These are phyloP conservation scores for Mormyrus proboscirostris DNA, from an alignment of 2,797 vertebrate genomes.

Conservation along the genomic window DNA sequence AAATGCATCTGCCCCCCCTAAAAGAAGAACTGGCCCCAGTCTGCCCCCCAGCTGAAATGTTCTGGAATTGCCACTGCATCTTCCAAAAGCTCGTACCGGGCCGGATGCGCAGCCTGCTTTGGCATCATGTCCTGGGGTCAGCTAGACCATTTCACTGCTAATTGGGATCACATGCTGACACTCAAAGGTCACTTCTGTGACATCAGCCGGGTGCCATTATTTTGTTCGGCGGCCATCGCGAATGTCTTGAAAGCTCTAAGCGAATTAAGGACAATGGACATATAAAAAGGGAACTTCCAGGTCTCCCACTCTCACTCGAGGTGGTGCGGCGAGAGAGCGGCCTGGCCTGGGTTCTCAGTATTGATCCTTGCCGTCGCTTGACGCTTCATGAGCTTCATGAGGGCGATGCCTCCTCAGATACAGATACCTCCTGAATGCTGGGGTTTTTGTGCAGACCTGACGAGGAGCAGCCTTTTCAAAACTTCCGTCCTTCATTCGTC, in stretches of 20 bases:
- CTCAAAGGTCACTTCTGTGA: not conserved
- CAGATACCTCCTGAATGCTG: conserved; percentile 28
- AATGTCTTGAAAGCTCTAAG: not conserved
- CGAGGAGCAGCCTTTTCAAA: conserved; percentile 33
- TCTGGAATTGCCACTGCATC: not conserved
- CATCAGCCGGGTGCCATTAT: not conserved
- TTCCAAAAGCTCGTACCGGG: not conserved
- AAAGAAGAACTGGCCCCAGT: no score
- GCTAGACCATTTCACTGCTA: not conserved
- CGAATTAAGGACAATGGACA: not conserved
- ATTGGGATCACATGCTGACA: not conserved
- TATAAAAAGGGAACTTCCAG: not conserved
- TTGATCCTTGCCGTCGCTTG: conserved; percentile 48
- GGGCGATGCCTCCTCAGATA: conserved; percentile 36
- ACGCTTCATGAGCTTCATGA: conserved; percentile 47
- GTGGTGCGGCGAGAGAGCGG: not conserved
- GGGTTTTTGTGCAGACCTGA: conserved; percentile 39
- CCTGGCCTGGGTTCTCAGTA: conserved; percentile 32
- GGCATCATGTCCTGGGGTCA: not conserved
- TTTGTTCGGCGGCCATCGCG: not conserved
- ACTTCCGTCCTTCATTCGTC: not conserved
- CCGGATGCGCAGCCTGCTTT: not conserved
- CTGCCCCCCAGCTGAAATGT: no score
- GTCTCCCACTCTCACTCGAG: not conserved
- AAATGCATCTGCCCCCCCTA: no score